phyloP scores from a whole-genome alignment of 1,140 invertebrate species.

The Aphaenogaster ashmeadi region DNA sequence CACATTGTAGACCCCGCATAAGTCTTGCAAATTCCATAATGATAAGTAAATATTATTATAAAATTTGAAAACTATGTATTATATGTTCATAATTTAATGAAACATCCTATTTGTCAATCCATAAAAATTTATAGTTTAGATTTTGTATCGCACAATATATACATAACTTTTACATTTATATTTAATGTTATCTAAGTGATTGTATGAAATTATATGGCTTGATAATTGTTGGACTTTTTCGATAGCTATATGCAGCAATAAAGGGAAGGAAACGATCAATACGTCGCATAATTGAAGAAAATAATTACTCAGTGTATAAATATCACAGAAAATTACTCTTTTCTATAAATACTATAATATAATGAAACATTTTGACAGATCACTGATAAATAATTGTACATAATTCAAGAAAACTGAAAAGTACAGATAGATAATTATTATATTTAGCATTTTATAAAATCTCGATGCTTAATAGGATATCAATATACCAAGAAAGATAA shows the following conservation, averaged over 20 bases:
- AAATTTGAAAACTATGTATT: not conserved
- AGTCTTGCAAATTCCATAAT: slow-evolving; percentile 3
- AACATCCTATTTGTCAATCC: not conserved
- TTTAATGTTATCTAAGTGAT: no score
- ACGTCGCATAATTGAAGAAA: not conserved
- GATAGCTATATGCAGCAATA: slow-evolving; percentile 2
- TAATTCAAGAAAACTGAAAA: not conserved
- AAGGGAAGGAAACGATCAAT: slow-evolving; percentile 17
- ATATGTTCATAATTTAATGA: not conserved
- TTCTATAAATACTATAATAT: not conserved
- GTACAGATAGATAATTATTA: slow-evolving; percentile 18
- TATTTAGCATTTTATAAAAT: not conserved
- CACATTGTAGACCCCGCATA: no score
- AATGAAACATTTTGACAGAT: not conserved
- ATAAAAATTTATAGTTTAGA: not conserved
- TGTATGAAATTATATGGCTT: slow-evolving; percentile 14
- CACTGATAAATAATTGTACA: not conserved
- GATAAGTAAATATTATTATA: slow-evolving; percentile 4
- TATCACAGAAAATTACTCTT: not conserved
- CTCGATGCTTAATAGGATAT: not conserved
- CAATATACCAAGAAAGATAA: not conserved
- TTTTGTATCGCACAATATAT: not conserved
- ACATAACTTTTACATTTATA: not conserved
- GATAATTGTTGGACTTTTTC: slow-evolving; percentile 8
- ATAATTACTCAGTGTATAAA: not conserved